Percentiles rank a stretch among this genome's conserved stretches.
These are phyloP conservation scores for Drosophila melanosoma DNA, from an alignment of 2,888 invertebrate genomes.

Conservation along the genomic window DNA sequence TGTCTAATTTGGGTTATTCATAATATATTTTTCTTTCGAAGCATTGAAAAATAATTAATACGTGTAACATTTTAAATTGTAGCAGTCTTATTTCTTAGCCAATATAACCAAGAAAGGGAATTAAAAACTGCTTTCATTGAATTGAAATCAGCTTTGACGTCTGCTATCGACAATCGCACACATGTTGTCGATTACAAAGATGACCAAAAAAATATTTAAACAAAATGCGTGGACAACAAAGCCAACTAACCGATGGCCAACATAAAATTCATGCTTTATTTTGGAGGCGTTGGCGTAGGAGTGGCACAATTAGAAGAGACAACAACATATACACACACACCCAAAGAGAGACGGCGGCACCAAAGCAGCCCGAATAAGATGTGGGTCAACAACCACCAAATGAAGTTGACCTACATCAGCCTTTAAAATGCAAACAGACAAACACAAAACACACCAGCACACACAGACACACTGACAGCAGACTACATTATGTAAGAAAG, in stretches of 20 bases:
- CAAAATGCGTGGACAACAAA: conserved; percentile 15
- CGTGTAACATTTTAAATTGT: background rate
- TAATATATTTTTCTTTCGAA: background rate
- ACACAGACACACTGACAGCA: conserved; percentile 5
- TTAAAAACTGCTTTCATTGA: conserved; percentile 26
- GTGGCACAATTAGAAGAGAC: conserved; percentile 38
- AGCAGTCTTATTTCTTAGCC: background rate
- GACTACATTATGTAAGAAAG: conserved; percentile 68
- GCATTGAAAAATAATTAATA: background rate
- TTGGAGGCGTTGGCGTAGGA: conserved; percentile 44
- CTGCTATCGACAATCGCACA: conserved; percentile 24
- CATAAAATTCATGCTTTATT: conserved; percentile 28
- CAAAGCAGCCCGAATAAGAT: conserved; percentile 63
- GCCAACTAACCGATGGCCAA: conserved; percentile 42
- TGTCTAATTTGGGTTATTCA: background rate
- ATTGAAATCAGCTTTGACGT: conserved; percentile 32
- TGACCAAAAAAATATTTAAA: conserved; percentile 16
- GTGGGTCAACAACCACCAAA: conserved; percentile 79
- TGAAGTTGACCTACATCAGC: conserved; percentile 75
- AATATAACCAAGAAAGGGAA: background rate
- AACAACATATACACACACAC: conserved; percentile 33
- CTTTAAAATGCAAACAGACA: conserved; percentile 69
- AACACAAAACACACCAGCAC: conserved; percentile 25
- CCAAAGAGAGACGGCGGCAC: conserved; percentile 26
- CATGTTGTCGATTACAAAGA: conserved; percentile 32